These are phyloP conservation scores for Diabrotica undecimpunctata DNA, from an alignment of 1,140 invertebrate species.

Conservation along the genomic window DNA sequence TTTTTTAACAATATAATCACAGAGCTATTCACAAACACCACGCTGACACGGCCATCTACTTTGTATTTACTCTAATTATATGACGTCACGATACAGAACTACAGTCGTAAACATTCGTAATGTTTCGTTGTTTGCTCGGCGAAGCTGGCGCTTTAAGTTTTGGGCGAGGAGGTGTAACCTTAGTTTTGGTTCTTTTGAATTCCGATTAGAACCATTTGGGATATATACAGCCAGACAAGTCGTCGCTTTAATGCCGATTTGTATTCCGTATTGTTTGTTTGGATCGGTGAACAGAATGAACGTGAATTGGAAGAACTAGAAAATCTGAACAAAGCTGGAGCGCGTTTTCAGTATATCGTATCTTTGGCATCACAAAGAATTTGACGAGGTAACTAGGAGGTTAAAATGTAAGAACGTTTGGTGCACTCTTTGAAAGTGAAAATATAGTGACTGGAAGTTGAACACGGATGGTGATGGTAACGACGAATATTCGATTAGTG, in stretches of 20 bases:
- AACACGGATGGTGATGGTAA: background rate
- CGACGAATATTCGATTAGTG: background rate
- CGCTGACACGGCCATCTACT: constrained; percentile 67
- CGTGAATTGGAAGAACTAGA: background rate
- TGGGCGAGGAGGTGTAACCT: constrained; percentile 26
- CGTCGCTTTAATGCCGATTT: background rate
- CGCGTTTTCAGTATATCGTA: background rate
- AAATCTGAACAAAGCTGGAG: background rate
- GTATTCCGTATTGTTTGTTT: too few relatives aligned
- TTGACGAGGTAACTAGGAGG: background rate
- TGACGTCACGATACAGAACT: constrained; percentile 65
- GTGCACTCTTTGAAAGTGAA: constrained; percentile 1
- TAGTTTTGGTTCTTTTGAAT: constrained; percentile 2
- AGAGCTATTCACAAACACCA: constrained; percentile 50
- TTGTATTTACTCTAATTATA: constrained; percentile 76
- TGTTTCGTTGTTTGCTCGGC: constrained; percentile 30
- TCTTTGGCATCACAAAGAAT: background rate
- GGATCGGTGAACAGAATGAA: background rate
- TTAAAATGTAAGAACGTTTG: background rate
- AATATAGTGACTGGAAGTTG: background rate
- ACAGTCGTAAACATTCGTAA: constrained; percentile 41
- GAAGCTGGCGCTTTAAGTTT: constrained; percentile 34
- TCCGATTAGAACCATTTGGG: background rate
- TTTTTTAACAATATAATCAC: constrained; percentile 51
- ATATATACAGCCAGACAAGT: background rate